These are phyloP conservation scores for Drosophila kokeensis DNA, from an alignment of 2,888 invertebrate species.

Conservation along the genomic window DNA sequence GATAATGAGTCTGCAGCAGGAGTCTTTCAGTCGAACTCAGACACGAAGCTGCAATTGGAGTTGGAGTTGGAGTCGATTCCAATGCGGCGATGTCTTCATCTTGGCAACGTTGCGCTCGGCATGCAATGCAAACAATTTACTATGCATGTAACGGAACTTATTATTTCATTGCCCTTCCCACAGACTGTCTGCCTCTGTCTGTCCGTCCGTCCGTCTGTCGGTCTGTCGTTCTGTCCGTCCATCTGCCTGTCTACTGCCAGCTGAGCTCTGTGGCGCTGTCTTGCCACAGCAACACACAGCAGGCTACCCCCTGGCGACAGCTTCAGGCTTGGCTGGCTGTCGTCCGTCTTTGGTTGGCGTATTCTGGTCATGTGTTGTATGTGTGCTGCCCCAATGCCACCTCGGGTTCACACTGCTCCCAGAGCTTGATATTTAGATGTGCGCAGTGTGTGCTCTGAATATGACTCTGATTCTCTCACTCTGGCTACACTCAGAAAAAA, in stretches of 20 bases:
- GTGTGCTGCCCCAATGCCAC: conserved; percentile 20
- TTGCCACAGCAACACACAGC: conserved; percentile 40
- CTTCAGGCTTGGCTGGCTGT: conserved; percentile 8
- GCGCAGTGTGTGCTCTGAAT: conserved; percentile 8
- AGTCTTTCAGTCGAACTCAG: not conserved
- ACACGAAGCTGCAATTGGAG: not conserved
- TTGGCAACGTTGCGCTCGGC: conserved; percentile 11
- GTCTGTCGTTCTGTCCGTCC: not conserved
- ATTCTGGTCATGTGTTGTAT: conserved; percentile 57
- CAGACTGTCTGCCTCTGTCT: not conserved
- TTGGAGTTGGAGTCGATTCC: not conserved
- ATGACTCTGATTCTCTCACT: not conserved
- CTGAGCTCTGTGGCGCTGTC: conserved; percentile 21
- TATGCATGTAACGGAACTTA: conserved; percentile 71
- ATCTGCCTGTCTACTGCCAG: conserved; percentile 32
- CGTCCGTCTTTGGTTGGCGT: conserved; percentile 35
- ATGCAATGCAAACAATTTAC: conserved; percentile 63
- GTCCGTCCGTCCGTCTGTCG: not conserved
- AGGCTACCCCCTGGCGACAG: conserved; percentile 27
- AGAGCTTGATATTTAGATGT: conserved; percentile 32
- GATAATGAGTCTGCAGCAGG: conserved; percentile 62
- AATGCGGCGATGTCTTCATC: conserved; percentile 43
- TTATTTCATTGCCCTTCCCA: conserved; percentile 51
- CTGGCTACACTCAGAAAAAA: not conserved
- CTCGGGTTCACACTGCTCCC: conserved; percentile 36